Conservation (phyloP, 2,113 vertebrate species). For the Cacatua alba region DNA sequence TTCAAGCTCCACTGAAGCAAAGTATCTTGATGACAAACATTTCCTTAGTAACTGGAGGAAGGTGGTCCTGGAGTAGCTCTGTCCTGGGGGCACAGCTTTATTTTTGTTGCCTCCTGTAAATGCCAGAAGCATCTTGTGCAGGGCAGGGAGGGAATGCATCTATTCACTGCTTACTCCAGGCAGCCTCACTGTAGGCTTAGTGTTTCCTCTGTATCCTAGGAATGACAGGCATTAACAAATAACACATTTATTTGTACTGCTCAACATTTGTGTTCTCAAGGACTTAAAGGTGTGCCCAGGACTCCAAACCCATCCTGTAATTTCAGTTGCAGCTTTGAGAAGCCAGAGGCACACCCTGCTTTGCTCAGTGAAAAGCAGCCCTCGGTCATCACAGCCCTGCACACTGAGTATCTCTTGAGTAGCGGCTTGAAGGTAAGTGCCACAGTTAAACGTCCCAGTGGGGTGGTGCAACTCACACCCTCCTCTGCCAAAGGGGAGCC, state of each 20-base stretch:
- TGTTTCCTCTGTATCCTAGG: not conserved
- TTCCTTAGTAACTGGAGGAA: not conserved
- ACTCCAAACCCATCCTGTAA: not conserved
- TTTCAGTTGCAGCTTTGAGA: not conserved
- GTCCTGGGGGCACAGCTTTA: not conserved
- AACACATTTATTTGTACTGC: not conserved
- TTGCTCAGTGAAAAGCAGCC: constrained; percentile 32
- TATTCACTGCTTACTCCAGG: not conserved
- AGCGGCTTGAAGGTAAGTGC: not conserved
- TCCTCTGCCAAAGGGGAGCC: not conserved
- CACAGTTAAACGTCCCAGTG: fast-evolving
- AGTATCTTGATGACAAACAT: not conserved
- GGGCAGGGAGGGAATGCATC: not conserved
- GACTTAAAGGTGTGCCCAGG: not conserved
- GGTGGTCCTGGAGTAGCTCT: not conserved
- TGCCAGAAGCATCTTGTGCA: fast-evolving
- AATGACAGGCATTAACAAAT: not conserved
- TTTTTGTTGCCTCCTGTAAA: not conserved
- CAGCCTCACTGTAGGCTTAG: not conserved
- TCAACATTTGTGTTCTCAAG: not conserved
- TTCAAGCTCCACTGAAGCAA: not conserved
- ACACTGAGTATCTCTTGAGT: fast-evolving
- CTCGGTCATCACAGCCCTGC: not conserved
- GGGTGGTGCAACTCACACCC: not conserved
- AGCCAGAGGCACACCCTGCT: not conserved